phyloP scores from a whole-genome alignment of 2,888 invertebrate species.

The Dendrolimus houi region DNA sequence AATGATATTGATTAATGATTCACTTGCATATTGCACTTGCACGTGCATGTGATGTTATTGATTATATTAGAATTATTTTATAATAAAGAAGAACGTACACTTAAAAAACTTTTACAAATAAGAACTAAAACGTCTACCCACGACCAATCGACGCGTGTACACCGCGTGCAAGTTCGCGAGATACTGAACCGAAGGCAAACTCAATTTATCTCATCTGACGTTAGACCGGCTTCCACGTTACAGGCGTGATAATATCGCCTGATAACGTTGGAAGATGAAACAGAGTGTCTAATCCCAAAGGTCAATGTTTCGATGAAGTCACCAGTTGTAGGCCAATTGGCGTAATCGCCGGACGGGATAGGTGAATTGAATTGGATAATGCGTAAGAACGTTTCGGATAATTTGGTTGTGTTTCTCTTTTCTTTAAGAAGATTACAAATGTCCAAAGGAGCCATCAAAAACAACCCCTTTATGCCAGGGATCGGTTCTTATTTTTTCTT shows the following conservation, averaged over 20 bases:
- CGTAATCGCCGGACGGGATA: conserved; percentile 25
- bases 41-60: too few species aligned
- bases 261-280: neutral
- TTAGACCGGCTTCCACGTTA: neutral
- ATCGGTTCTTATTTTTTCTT: too few species aligned
- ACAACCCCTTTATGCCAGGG: too few species aligned
- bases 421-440: neutral
- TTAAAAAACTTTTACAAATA: neutral
- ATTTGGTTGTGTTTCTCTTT: neutral
- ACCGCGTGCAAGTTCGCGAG: neutral
- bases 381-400: neutral
- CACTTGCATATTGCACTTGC: too few species aligned
- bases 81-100: neutral
- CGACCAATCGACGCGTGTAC: neutral
- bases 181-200: neutral
- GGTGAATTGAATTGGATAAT: conserved; percentile 23
- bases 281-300: conserved; percentile 27
- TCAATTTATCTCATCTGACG: neutral
- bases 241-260: neutral
- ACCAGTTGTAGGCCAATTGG: conserved; percentile 29
- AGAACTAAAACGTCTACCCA: neutral
- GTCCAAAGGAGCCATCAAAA: neutral
- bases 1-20: too few species aligned
- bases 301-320: conserved; percentile 71
- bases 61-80: too few species aligned